Evolutionary conservation across 1,140 invertebrate genomes (phyloP), one percentile per base, ranked within the genome.

Genomic region (Latrodectus geometricus): DNA sequence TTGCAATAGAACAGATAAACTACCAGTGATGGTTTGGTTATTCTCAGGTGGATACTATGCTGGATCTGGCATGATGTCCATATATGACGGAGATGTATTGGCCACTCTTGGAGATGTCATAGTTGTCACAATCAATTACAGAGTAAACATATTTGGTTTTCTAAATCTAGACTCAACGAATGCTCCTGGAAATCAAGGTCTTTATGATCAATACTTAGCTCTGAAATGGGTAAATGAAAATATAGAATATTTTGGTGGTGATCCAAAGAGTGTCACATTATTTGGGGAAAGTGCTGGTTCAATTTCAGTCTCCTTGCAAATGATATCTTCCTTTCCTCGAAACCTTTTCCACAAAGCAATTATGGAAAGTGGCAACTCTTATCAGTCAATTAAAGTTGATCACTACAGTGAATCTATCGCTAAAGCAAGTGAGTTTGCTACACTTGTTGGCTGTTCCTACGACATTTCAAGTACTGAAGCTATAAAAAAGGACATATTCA

Each of bases 201-300:
- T 87, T 17, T 50, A 66, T 56, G 77, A 87, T 56, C 15, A 68
- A 65, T n/a, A 73, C 8, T 61, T 70, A 70, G 92, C 92, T 20
- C 78, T 93, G 9, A 83, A 79, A 54, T 90, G 90, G 89, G 89
- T 92, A 20, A 85, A 88, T 56, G 83, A 90, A 54, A 89, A 91
- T 88, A 91, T 92, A 72, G 85, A 85, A 17, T 78, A 74, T 49
- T 92, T 91, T 86, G 91, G 91, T 7, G 91, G 91, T 4, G 89
- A 91, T 75, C 76, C 80, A 15, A 70, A 86, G 23, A 75, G 86
- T n/a, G 89, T 93, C 0, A 93, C 93, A 8, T 79, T 94, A 8
- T 92, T 94, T 88, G 93, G 93, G 9, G 90, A 91, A 89, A 90
- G 89, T 73, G 90, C 91, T 50, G 91, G 91, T 48, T 89, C 90